Percentiles rank a stretch among this genome's conserved stretches.
Evolutionary conservation across 92 coral and sea anemone species (phyloP).

Genomic region (Palythoa grandiflora): DNA sequence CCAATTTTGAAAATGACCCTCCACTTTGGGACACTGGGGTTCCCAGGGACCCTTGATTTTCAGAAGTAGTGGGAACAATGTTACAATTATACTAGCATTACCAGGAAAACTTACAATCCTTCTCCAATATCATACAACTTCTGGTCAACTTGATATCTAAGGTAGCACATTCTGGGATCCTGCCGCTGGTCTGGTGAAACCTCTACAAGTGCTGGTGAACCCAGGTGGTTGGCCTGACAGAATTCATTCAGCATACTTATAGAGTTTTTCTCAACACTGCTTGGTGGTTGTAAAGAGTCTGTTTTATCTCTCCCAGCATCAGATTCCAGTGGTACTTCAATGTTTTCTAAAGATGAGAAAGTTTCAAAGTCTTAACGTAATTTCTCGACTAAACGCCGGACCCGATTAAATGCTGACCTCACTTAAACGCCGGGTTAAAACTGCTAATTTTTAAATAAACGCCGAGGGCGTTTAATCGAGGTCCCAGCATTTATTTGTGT

Average conservation of each 20-base stretch:
- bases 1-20: too few relatives aligned
- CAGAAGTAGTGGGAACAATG: too few relatives aligned
- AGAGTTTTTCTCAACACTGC: slow-evolving; percentile 62
- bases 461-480: too few relatives aligned
- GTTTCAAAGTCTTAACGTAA: neutral
- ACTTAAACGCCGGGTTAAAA: too few relatives aligned
- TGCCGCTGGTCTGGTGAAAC: slow-evolving; percentile 59
- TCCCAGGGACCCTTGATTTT: too few relatives aligned
- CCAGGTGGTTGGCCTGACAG: slow-evolving; percentile 82
- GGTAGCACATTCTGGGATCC: slow-evolving; percentile 64
- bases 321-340: neutral
- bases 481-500: too few relatives aligned
- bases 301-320: neutral
- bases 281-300: neutral
- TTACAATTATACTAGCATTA: too few relatives aligned
- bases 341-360: slow-evolving; percentile 5
- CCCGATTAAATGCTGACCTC: too few relatives aligned
- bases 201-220: slow-evolving; percentile 67
- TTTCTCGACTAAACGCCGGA: too few relatives aligned
- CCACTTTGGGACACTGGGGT: too few relatives aligned
- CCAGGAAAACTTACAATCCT: slow-evolving; percentile 40
- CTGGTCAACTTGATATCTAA: slow-evolving; percentile 70
- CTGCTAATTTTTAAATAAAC: too few relatives aligned
- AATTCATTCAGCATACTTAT: slow-evolving; percentile 82
- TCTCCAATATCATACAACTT: slow-evolving; percentile 67